Percentiles rank a stretch among this genome's conserved stretches.
phyloP scores from a whole-genome alignment of 92 coral and sea anemone genomes.

The Siderastrea radians region DNA sequence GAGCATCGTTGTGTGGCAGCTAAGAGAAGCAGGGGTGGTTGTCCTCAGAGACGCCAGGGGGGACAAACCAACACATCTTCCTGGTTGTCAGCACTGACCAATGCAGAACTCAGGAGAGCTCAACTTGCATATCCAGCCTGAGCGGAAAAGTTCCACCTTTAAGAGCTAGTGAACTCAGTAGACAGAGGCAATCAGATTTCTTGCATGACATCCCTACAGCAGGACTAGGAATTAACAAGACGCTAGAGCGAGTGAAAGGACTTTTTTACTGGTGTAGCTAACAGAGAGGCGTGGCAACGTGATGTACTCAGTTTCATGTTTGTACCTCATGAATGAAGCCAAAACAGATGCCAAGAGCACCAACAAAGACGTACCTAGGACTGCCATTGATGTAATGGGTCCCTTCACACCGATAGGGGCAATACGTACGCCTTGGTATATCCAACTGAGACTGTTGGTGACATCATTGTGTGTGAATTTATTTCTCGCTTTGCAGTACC shows the following conservation, averaged over 20 bases:
- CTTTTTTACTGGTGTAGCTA: slow-evolving; percentile 41
- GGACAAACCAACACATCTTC: not conserved
- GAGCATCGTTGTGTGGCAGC: not conserved
- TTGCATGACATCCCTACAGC: slow-evolving; percentile 39
- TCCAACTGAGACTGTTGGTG: slow-evolving; percentile 26
- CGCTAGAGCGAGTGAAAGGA: slow-evolving; percentile 12
- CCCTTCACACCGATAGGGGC: slow-evolving; percentile 28
- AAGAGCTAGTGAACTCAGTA: slow-evolving; percentile 40
- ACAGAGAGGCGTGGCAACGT: slow-evolving; percentile 21
- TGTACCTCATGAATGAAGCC: slow-evolving; percentile 51
- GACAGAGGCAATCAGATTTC: not conserved
- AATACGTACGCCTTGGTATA: slow-evolving; percentile 14
- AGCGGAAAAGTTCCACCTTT: slow-evolving; percentile 8
- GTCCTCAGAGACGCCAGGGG: not conserved
- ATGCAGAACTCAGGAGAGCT: not conserved
- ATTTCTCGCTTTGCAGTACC: not conserved
- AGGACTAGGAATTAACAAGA: slow-evolving; percentile 51
- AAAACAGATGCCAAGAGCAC: not conserved
- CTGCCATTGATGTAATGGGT: slow-evolving; percentile 28
- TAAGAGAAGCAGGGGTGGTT: not conserved
- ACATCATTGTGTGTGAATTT: slow-evolving; percentile 20
- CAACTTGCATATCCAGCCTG: slow-evolving; percentile 16
- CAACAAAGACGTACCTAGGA: not conserved
- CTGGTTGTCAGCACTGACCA: not conserved
- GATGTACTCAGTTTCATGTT: slow-evolving; percentile 14